Evolutionary conservation across 2,797 vertebrate genomes (phyloP).

Genomic region (Hipposideros larvatus): DNA sequence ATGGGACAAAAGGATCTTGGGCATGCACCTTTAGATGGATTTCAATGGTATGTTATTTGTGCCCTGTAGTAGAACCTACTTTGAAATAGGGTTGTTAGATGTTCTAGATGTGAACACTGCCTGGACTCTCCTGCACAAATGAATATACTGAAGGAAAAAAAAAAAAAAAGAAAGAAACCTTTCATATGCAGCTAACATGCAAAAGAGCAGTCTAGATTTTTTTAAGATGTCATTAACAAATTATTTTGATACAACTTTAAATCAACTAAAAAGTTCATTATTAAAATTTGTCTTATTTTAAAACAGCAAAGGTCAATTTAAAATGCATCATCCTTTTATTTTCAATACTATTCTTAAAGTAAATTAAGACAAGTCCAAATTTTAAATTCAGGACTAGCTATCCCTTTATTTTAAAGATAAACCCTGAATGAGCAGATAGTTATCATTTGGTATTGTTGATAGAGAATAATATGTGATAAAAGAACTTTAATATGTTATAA

Average conservation of each 20-base stretch:
- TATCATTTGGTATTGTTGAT: neutral
- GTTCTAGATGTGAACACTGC: neutral
- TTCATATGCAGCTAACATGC: neutral
- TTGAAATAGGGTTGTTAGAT: neutral
- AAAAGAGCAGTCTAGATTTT: neutral
- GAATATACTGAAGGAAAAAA: neutral
- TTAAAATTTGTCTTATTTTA: constrained; percentile 80
- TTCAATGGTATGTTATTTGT: neutral
- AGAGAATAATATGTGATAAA: neutral
- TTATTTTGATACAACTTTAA: constrained; percentile 81
- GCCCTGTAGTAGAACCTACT: neutral
- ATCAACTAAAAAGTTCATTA: constrained; percentile 81
- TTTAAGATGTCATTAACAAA: constrained; percentile 74
- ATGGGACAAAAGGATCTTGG: neutral
- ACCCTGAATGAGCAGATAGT: neutral
- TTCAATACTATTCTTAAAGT: constrained; percentile 27
- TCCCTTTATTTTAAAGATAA: neutral
- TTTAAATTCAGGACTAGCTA: neutral
- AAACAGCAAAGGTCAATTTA: constrained; percentile 81
- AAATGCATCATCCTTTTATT: constrained; percentile 80
- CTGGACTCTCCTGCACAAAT: neutral
- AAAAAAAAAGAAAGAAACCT: neutral
- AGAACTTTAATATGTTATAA: neutral
- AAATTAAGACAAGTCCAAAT: constrained; percentile 4
- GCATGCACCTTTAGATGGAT: neutral